Conservation (phyloP, 2,888 invertebrate genomes). For the Athalia rosae region DNA sequence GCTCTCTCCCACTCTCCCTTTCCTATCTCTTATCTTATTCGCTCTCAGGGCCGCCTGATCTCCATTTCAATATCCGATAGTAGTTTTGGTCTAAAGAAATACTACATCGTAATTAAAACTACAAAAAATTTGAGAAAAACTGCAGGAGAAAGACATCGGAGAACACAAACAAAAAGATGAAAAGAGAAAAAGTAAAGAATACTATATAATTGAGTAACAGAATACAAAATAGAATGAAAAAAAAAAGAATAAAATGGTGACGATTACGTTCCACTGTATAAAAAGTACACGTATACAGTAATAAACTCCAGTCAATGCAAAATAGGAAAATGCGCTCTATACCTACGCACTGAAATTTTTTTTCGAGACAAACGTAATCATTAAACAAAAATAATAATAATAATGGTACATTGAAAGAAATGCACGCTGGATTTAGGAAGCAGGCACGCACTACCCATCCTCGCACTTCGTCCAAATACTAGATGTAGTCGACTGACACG, state of each 20-base stretch:
- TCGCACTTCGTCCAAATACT: slow-evolving; percentile 71
- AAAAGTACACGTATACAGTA: not conserved
- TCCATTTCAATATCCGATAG: slow-evolving; percentile 30
- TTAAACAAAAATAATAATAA: slow-evolving; percentile 15
- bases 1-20: slow-evolving; percentile 52
- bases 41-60: slow-evolving; percentile 56
- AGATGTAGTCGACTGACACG: slow-evolving; percentile 68
- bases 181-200: slow-evolving; percentile 55
- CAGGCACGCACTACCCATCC: slow-evolving; percentile 69
- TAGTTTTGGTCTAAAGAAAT: slow-evolving; percentile 1
- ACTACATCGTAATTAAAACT: not conserved
- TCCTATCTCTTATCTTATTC: slow-evolving; percentile 3
- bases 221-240: slow-evolving; percentile 51
- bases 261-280: not conserved
- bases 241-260: slow-evolving; percentile 49
- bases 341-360: not conserved
- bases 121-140: not conserved
- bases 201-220: slow-evolving; percentile 29
- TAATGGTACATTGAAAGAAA: slow-evolving; percentile 44
- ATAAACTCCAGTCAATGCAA: not conserved
- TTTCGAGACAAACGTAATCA: slow-evolving; percentile 3
- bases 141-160: not conserved
- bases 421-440: slow-evolving; percentile 63
- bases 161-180: not conserved
- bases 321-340: not conserved